Conservation (phyloP, 2,797 vertebrate species). For the Emydoidea blandingii region DNA sequence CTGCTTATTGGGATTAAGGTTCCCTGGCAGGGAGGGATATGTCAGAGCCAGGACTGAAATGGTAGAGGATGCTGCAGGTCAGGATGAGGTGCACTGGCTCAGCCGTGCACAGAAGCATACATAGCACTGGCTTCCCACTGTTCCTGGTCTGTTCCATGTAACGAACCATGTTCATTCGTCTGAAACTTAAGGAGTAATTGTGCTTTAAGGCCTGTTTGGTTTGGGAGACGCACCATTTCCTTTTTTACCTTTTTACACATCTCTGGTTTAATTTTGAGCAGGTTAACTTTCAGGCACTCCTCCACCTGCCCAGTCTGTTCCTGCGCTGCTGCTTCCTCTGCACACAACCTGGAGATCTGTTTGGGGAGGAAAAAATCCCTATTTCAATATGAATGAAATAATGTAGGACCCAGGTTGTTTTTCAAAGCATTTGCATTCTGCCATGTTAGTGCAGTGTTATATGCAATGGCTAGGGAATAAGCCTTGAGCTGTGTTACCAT, state of each 20-base stretch:
- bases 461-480: background rate
- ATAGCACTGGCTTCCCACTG: background rate
- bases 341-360: constrained; percentile 93
- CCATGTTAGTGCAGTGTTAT: background rate
- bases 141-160: background rate
- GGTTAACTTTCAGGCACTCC: constrained; percentile 96
- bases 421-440: background rate
- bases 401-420: background rate
- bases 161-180: background rate
- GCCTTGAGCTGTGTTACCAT: background rate
- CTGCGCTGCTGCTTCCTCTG: constrained; percentile 96
- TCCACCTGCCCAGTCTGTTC: constrained; percentile 98
- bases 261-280: constrained; percentile 94
- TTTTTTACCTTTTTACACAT: constrained; percentile 92
- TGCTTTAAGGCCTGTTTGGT: background rate
- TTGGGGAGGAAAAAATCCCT: background rate
- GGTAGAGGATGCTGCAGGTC: background rate
- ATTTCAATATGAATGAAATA: background rate
- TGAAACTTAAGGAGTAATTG: background rate
- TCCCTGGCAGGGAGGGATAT: background rate
- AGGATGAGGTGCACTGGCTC: rapidly evolving
- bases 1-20: background rate
- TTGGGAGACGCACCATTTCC: background rate
- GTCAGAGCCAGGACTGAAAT: background rate
- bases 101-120: background rate